These are phyloP conservation scores for Dolichoris vasculosae DNA, from an alignment of 1,140 invertebrate genomes.

Conservation along the genomic window DNA sequence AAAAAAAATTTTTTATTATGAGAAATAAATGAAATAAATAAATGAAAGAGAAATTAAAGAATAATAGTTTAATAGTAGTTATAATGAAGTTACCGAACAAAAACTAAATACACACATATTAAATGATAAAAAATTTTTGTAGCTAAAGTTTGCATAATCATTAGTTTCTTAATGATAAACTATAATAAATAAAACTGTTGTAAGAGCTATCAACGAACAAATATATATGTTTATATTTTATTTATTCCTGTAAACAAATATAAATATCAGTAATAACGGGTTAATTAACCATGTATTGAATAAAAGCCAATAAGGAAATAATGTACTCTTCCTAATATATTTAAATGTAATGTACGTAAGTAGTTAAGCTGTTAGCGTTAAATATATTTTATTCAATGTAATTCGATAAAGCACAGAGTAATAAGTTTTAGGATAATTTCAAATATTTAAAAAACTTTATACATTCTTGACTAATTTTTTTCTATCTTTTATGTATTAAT, in stretches of 20 bases:
- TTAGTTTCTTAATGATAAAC: not conserved
- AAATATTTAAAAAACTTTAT: slow-evolving; percentile 27
- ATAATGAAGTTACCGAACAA: not conserved
- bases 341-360: slow-evolving; percentile 40
- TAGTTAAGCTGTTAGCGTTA: slow-evolving; percentile 10
- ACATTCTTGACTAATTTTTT: slow-evolving; percentile 32
- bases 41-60: too few species aligned
- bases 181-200: slow-evolving; percentile 8
- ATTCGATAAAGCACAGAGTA: not conserved
- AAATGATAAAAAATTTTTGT: not conserved
- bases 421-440: slow-evolving; percentile 21
- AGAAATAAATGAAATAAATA: slow-evolving; percentile 8
- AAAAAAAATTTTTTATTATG: not conserved
- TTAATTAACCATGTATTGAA: slow-evolving; percentile 20
- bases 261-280: slow-evolving; percentile 36
- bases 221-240: slow-evolving; percentile 10
- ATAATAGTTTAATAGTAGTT: not conserved
- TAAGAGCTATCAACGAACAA: slow-evolving; percentile 2
- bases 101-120: slow-evolving; percentile 11
- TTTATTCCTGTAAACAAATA: slow-evolving; percentile 18
- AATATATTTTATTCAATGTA: slow-evolving; percentile 27
- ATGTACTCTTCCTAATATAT: slow-evolving; percentile 33
- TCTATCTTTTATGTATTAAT: slow-evolving; percentile 34
- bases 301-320: slow-evolving; percentile 15
- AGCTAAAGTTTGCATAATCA: not conserved